Conservation (phyloP, 1,140 invertebrate species). For the Bombus superbus region DNA sequence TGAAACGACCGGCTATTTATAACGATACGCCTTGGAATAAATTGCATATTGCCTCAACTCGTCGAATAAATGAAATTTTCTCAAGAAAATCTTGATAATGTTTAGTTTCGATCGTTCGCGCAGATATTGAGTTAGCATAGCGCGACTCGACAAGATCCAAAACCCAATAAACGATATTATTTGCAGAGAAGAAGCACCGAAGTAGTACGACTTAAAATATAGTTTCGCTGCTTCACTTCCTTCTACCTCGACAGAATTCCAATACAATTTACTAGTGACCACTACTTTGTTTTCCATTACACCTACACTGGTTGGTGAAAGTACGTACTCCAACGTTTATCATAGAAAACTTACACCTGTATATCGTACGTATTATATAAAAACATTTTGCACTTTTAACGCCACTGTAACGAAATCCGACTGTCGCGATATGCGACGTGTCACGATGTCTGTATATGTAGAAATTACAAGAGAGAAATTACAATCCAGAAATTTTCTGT, state of each 20-base stretch:
- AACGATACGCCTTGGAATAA: not conserved
- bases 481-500: no score
- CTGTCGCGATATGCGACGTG: no score
- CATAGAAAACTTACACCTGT: not conserved
- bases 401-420: no score
- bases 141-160: not conserved
- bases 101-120: not conserved
- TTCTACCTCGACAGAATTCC: not conserved
- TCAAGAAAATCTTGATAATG: not conserved
- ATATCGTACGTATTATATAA: no score
- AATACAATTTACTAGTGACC: not conserved
- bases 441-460: no score
- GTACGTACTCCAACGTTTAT: not conserved
- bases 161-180: not conserved
- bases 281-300: no score
- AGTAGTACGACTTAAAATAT: not conserved
- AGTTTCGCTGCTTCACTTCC: not conserved
- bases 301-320: not conserved
- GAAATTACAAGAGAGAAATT: no score
- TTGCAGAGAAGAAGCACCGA: not conserved
- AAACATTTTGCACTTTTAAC: no score
- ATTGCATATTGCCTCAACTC: slow-evolving; percentile 2
- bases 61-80: slow-evolving; percentile 14
- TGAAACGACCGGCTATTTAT: not conserved
- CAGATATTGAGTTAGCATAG: slow-evolving; percentile 3